Evolutionary conservation across 2,113 vertebrate genomes (phyloP), one percentile per base, ranked within the genome.

Genomic region (Bambusicola thoracicus): DNA sequence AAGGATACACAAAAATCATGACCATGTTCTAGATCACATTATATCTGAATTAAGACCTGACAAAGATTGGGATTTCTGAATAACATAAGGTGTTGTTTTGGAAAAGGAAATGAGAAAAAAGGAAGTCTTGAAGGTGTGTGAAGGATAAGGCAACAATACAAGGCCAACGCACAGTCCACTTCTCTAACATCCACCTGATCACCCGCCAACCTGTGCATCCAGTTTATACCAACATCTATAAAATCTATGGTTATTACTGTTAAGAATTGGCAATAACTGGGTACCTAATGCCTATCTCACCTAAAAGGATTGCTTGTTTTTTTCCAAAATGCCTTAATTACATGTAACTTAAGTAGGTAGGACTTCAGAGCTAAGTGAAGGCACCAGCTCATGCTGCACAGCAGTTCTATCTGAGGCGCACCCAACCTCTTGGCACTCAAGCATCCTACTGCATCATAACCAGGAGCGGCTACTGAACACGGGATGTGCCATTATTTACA

Each of bases 401-500:
- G 53, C 68, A 4, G 6, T 8, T 5, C 6, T 9, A 32, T 2
- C 7, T 1, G 17, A 11, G 58, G 56, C 0, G 1, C 38, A 29
- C 40, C 32, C 41, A 14, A 17, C 46, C 46, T 41, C 70, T 38
- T 11, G 1, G 2, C 1, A 2, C 65, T 10, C 6, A 18, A 5
- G 36, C 8, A 59, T 12, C 21, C n/a, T 2, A 56, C 2, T 2
- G 58, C 38, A 13, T 16, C 5, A 2, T 18, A 14, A 25, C 72
- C 58, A 29, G 19, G 30, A 83, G 94, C 92, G 20, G 85, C 77
- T 55, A 58, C 87, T 83, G 79, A 93, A 88, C 86, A 59, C 69
- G 44, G 87, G 80, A 85, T 79, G 82, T 91, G 89, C 76, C 93
- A 75, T 75, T 97, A 95, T 97, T 98, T 96, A 97, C 95, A 93